These are phyloP conservation scores for Motacilla alba DNA, from an alignment of 2,113 vertebrate genomes.

Conservation along the genomic window DNA sequence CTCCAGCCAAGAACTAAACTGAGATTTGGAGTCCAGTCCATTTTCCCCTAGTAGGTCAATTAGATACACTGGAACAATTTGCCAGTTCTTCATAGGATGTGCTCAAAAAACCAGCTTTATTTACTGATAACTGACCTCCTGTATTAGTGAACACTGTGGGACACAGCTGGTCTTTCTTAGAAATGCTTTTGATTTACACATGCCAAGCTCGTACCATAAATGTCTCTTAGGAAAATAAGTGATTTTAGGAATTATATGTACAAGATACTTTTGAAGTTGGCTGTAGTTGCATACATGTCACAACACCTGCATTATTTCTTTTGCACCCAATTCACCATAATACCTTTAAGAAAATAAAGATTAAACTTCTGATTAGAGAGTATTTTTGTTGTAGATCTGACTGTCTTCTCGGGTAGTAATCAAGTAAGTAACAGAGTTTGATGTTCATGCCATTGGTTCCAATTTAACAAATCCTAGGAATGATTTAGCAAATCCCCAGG, in stretches of 20 bases:
- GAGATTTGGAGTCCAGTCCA: background rate
- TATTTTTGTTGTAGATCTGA: background rate
- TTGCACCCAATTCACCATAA: background rate
- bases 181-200: background rate
- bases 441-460: background rate
- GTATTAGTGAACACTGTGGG: background rate
- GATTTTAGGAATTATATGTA: background rate
- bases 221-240: background rate
- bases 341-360: background rate
- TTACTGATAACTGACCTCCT: background rate
- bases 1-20: background rate
- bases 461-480: background rate
- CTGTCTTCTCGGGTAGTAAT: background rate
- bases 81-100: background rate
- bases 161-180: background rate
- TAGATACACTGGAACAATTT: background rate
- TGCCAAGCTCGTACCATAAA: background rate
- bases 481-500: background rate
- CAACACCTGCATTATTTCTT: background rate
- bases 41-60: background rate
- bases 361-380: background rate
- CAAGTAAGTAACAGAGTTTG: background rate
- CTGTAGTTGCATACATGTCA: background rate
- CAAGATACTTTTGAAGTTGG: background rate
- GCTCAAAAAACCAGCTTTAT: background rate